These are phyloP conservation scores for Phainopepla nitens DNA, from an alignment of 2,113 vertebrate species.

Conservation along the genomic window DNA sequence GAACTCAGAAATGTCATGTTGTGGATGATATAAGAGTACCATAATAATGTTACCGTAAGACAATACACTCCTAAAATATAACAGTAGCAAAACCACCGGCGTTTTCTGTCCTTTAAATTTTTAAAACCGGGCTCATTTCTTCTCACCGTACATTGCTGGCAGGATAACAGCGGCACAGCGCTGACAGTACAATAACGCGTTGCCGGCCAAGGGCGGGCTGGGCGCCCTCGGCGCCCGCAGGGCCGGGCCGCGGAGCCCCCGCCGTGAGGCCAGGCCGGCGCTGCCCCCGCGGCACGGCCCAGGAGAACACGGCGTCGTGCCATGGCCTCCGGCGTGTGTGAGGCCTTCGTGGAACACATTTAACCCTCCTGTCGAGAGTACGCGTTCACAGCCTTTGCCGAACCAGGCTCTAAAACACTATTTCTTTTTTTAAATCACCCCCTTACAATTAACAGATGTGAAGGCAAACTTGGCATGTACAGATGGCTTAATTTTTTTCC, in stretches of 20 bases:
- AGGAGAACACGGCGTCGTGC: fast-evolving
- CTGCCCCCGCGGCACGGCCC: neutral
- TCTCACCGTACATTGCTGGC: neutral
- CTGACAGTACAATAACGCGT: fast-evolving
- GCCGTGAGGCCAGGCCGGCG: fast-evolving
- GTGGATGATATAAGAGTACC: neutral
- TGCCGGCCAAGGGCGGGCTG: fast-evolving
- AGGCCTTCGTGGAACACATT: neutral
- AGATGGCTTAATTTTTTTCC: neutral
- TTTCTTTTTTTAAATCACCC: neutral
- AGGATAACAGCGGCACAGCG: fast-evolving
- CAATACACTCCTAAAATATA: neutral
- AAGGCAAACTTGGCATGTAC: neutral
- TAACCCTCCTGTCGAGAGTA: neutral
- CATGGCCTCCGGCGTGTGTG: neutral
- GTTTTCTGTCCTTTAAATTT: neutral
- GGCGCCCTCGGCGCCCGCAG: neutral
- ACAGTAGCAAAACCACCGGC: neutral
- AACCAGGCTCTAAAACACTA: neutral
- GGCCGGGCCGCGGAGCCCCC: fast-evolving
- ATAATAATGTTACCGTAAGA: neutral
- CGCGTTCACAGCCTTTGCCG: neutral
- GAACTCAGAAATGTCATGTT: neutral
- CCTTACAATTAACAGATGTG: slow-evolving; percentile 25
- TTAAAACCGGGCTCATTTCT: neutral